Conservation (phyloP, 2,797 vertebrate genomes). For the Aratinga solstitialis region DNA sequence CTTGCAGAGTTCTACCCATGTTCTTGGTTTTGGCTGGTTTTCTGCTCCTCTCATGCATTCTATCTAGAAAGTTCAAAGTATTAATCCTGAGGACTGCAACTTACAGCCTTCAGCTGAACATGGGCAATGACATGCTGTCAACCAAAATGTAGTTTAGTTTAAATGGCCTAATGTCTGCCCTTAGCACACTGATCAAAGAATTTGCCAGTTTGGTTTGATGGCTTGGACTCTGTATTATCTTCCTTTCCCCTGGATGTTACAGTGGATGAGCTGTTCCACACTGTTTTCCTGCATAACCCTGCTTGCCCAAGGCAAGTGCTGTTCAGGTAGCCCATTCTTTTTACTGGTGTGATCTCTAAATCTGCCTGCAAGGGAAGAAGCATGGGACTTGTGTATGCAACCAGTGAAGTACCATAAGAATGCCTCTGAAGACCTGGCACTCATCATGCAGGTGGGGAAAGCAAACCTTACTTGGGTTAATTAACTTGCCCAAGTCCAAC, state of each 20-base stretch:
- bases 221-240: neutral
- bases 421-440: neutral
- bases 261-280: neutral
- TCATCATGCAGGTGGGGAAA: neutral
- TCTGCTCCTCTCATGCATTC: neutral
- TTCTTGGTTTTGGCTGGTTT: neutral
- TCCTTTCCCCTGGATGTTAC: neutral
- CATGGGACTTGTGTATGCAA: neutral
- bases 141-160: neutral
- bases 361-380: neutral
- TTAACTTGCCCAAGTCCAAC: neutral
- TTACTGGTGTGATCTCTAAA: neutral
- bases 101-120: neutral
- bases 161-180: neutral
- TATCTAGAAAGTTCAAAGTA: neutral
- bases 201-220: neutral
- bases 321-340: neutral
- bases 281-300: neutral
- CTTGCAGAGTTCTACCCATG: neutral
- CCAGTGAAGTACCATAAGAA: neutral
- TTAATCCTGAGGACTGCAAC: neutral
- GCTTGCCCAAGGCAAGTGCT: neutral
- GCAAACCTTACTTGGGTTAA: neutral
- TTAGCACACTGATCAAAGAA: neutral
- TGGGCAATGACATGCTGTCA: neutral